These are phyloP conservation scores for Chrysina gloriosa DNA, from an alignment of 2,888 invertebrate genomes.

Conservation along the genomic window DNA sequence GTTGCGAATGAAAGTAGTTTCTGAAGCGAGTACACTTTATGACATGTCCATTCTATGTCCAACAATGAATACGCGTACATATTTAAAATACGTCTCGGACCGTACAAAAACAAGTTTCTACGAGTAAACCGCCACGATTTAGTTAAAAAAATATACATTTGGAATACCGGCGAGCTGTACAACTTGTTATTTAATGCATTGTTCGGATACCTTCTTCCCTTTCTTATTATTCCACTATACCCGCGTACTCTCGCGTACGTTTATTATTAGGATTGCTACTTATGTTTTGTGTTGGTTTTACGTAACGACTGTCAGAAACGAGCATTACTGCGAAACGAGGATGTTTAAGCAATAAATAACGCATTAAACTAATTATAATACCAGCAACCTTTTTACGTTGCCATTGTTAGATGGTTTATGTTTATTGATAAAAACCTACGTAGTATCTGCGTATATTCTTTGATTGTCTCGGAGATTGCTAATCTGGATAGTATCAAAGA, in stretches of 20 bases:
- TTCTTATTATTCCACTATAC: constrained; percentile 1
- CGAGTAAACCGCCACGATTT: constrained; percentile 1
- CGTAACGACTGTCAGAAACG: constrained; percentile 17
- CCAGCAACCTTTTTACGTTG: constrained; percentile 12
- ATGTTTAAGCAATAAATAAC: constrained; percentile 29
- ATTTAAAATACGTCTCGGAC: neutral
- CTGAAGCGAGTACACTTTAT: neutral
- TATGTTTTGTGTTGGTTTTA: neutral
- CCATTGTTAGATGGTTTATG: constrained; percentile 24
- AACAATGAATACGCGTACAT: neutral
- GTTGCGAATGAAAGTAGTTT: constrained; percentile 4
- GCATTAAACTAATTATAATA: constrained; percentile 30
- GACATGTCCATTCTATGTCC: constrained; percentile 6
- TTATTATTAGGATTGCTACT: constrained; percentile 22
- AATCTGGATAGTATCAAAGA: neutral
- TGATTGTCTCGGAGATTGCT: neutral
- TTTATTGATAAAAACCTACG: constrained; percentile 20
- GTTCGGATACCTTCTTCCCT: neutral
- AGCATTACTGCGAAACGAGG: constrained; percentile 7
- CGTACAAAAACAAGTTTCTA: neutral
- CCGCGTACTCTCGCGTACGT: neutral
- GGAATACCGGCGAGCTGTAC: neutral
- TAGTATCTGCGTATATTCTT: constrained; percentile 5
- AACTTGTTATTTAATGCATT: constrained; percentile 11
- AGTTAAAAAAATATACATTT: neutral